Conservation (phyloP, 2,797 vertebrate genomes). For the Coreius guichenoti region DNA sequence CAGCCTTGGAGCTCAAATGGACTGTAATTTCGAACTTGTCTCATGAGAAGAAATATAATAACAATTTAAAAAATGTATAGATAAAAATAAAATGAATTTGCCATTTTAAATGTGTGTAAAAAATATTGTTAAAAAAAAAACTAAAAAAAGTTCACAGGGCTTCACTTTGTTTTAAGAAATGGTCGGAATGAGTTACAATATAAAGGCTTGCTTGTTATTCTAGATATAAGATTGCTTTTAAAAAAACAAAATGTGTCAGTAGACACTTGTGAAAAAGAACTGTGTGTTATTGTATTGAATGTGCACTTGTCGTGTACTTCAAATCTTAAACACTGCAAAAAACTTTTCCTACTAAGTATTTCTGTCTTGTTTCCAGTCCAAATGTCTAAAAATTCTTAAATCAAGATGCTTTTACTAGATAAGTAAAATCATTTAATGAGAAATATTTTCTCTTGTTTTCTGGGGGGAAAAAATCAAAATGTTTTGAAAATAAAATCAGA, state of each 20-base stretch:
- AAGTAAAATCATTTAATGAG: too few species aligned
- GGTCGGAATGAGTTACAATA: neutral
- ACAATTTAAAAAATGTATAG: neutral
- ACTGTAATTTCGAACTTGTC: neutral
- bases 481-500: too few species aligned
- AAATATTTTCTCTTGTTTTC: too few species aligned
- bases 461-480: too few species aligned
- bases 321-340: neutral
- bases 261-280: neutral
- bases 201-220: neutral
- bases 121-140: too few species aligned
- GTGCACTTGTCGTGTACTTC: neutral
- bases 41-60: conserved; percentile 12
- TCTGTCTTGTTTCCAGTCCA: too few species aligned
- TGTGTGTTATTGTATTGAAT: neutral
- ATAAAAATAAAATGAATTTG: neutral
- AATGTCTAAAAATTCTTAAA: too few species aligned
- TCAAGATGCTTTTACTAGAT: too few species aligned
- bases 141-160: neutral
- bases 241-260: neutral
- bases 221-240: neutral
- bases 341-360: too few species aligned
- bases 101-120: too few species aligned
- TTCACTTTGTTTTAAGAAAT: neutral
- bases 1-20: neutral